These are phyloP conservation scores for Peromyscus attwateri DNA, from an alignment of 2,797 vertebrate genomes.

Conservation along the genomic window DNA sequence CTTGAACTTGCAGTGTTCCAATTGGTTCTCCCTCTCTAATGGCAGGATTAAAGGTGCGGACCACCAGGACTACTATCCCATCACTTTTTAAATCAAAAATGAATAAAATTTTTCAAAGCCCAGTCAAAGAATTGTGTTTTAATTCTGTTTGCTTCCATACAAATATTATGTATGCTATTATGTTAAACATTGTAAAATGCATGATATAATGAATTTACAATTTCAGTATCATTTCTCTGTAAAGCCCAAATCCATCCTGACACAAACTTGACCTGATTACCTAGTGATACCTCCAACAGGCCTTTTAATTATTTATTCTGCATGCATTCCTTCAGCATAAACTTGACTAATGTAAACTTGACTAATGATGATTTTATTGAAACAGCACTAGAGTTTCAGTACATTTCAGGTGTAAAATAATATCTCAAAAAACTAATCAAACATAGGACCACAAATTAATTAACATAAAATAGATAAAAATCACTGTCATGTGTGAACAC, in stretches of 20 bases:
- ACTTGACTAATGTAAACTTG: background rate
- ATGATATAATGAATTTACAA: background rate
- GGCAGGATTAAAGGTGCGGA: background rate
- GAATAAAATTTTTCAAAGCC: background rate
- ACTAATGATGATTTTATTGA: background rate
- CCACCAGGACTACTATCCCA: background rate
- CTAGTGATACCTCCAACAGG: background rate
- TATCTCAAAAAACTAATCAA: background rate
- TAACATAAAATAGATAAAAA: background rate
- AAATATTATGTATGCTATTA: background rate
- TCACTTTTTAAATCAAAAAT: background rate
- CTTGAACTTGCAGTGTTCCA: background rate
- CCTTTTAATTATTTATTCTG: background rate
- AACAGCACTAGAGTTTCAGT: background rate
- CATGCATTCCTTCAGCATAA: background rate
- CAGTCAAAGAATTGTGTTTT: background rate
- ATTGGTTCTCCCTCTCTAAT: background rate
- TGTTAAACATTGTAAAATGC: background rate
- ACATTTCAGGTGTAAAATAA: constrained; percentile 12
- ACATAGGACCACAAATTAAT: background rate
- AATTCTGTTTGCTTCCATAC: background rate
- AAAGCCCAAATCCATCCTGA: background rate
- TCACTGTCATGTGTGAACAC: background rate
- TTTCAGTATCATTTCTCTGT: background rate
- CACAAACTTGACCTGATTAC: background rate